phyloP scores from a whole-genome alignment of 2,113 vertebrate species.

The Cephalophus harveyi region DNA sequence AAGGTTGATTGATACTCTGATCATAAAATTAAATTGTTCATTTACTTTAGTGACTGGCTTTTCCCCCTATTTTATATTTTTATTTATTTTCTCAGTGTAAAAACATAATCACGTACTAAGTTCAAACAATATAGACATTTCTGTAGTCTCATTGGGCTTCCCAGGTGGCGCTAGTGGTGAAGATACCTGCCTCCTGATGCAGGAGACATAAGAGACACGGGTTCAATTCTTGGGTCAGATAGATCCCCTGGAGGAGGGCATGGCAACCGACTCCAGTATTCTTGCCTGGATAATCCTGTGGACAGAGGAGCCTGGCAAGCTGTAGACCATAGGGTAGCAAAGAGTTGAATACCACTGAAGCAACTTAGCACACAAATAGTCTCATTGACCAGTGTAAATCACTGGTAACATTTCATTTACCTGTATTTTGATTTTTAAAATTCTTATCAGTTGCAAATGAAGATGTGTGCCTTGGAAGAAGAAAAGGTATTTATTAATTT shows the following conservation, averaged over 20 bases:
- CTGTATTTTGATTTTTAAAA: slow-evolving; percentile 54
- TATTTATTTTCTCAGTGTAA: slow-evolving; percentile 43
- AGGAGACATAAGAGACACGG: neutral
- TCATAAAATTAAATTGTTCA: slow-evolving; percentile 6
- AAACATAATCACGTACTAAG: neutral
- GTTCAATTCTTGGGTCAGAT: neutral
- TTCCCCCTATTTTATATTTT: neutral
- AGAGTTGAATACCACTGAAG: neutral
- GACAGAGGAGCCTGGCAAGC: neutral
- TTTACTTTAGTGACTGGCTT: neutral
- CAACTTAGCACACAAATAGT: neutral
- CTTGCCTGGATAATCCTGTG: neutral
- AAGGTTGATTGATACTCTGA: neutral
- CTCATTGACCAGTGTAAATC: neutral
- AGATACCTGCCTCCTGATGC: neutral
- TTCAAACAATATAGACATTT: neutral
- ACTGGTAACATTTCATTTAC: slow-evolving; percentile 26
- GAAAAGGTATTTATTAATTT: slow-evolving; percentile 89
- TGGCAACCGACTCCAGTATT: neutral
- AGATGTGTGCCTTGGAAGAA: slow-evolving; percentile 87
- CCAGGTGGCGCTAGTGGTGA: neutral
- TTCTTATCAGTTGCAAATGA: slow-evolving; percentile 85
- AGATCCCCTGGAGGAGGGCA: neutral
- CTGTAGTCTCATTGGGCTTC: neutral
- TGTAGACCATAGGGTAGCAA: neutral